Evolutionary conservation across 2,797 vertebrate genomes (phyloP).

Genomic region (Okamejei kenojei): DNA sequence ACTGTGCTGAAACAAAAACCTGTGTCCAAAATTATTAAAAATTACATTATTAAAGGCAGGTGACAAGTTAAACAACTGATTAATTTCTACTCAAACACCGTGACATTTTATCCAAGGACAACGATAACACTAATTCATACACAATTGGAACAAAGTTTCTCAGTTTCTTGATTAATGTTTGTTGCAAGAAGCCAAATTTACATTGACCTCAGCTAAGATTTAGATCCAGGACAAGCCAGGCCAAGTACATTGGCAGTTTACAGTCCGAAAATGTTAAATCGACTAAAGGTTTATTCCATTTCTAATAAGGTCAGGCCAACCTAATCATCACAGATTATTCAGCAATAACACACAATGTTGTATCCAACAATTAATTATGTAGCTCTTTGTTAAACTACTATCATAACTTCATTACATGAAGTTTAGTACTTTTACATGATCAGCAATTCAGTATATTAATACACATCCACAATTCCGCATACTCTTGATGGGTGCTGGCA

Average conservation of each 20-base stretch:
- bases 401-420: not conserved
- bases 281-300: not conserved
- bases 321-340: not conserved
- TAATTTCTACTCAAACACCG: not conserved
- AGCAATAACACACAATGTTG: not conserved
- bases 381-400: not conserved
- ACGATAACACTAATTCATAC: not conserved
- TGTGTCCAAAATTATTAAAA: not conserved
- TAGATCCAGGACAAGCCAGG: not conserved
- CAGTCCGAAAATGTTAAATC: not conserved
- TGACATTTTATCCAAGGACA: not conserved
- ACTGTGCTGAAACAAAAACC: not conserved
- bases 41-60: not conserved
- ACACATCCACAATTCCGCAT: too few relatives aligned
- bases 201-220: not conserved
- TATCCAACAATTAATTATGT: not conserved
- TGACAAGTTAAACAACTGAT: not conserved
- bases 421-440: not conserved
- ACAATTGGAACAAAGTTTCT: not conserved
- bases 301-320: not conserved
- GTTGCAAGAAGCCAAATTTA: not conserved
- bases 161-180: not conserved
- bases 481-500: too few relatives aligned
- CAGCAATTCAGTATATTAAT: not conserved
- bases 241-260: not conserved